Evolutionary conservation across 2,888 invertebrate genomes (phyloP), one percentile per base, ranked within the genome.

Genomic region (Drosophila crucigera): DNA sequence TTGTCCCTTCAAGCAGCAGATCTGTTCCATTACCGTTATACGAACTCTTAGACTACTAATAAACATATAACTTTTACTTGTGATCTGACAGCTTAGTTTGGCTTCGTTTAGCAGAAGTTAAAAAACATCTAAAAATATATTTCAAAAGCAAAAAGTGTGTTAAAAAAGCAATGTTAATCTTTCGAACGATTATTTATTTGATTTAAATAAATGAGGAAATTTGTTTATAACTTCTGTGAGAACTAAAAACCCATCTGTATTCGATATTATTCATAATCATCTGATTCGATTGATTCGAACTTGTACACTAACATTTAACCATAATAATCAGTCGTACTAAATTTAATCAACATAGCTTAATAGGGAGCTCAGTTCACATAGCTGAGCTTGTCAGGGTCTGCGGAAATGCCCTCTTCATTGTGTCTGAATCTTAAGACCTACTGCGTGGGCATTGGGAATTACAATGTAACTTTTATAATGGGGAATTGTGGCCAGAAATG

Each of bases 401-500:
- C 16, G 22, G 22, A 58, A 31, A 22, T 16, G 30, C 2, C 1
- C 10, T 16, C 5, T 41, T 30, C 14, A 41, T 25, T 33, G 47
- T 25, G 19, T 28, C 10, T 1, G 16, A 22, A 30, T 54, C 35
- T 43, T 53, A 33, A 56, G 60, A 49, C 22, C 37, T 28, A 11
- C 25, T 22, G 25, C 47, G 47, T 73, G 78, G 31, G 82, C 67
- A 78, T 68, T 30, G 37, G 49, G 50, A 60, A 70, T 64, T 76
- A 74, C 80, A 78, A 82, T 85, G 88, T 85, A 77, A 84, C 64
- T 87, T 84, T 84, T 82, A 87, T 84, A 84, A 84, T 87, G 78
- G 78, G 67, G 80, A 73, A 78, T 87, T 84, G 90, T 83, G 90
- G 88, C 88, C 90, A 83, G 90, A 85, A 90, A 80, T 83, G 88